Conservation (phyloP, 1,140 invertebrate genomes). For the Streblospio benedicti region DNA sequence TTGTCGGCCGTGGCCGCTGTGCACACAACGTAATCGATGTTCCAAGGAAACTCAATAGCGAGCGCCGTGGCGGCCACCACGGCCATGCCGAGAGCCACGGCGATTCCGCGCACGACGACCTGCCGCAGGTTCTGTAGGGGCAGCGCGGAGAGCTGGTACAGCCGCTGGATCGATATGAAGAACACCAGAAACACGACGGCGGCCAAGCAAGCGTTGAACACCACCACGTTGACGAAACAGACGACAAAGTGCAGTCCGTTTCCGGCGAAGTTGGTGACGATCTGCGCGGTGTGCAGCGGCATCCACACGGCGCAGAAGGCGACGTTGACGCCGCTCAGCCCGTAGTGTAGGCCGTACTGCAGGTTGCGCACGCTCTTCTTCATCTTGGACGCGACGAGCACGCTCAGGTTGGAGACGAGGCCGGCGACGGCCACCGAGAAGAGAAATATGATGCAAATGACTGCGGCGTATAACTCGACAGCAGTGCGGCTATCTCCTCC, state of each 20-base stretch:
- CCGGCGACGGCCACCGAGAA: no score
- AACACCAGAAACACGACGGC: background rate
- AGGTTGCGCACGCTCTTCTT: background rate
- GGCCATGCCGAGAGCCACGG: background rate
- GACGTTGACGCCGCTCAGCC: background rate
- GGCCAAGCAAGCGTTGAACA: background rate
- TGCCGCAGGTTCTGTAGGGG: background rate
- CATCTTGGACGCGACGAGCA: no score
- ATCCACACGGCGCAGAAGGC: background rate
- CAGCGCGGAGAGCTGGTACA: background rate
- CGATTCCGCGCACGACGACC: background rate
- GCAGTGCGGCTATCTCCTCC: no score
- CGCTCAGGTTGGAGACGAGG: no score
- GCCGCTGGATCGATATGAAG: background rate
- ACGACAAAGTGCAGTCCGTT: background rate
- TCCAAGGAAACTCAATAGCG: no score
- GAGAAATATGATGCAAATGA: no score
- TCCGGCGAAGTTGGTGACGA: background rate
- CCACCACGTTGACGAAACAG: background rate
- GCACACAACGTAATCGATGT: no score
- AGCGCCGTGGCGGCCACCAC: background rate
- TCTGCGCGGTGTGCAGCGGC: background rate
- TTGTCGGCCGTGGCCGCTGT: no score
- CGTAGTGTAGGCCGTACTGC: background rate
- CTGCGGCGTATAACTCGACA: no score